Conservation (phyloP, 2,888 invertebrate species). For the Epistrophe grossulariae region DNA sequence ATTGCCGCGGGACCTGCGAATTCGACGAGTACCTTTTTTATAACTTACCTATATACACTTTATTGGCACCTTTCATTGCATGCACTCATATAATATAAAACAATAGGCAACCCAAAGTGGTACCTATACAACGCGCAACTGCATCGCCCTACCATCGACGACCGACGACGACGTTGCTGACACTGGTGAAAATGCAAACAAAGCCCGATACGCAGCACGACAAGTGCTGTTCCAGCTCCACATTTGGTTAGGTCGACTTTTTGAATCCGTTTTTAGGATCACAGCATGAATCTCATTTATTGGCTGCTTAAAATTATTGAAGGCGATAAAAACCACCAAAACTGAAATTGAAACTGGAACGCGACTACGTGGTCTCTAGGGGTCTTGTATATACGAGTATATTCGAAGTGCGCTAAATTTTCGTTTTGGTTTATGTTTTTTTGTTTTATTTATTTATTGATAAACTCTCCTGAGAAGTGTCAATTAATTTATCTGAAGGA, state of each 20-base stretch:
- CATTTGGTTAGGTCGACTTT: slow-evolving; percentile 67
- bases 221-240: slow-evolving; percentile 62
- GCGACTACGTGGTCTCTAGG: slow-evolving; percentile 65
- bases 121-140: slow-evolving; percentile 10
- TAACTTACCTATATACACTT: slow-evolving; percentile 24
- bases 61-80: slow-evolving; percentile 69
- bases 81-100: slow-evolving; percentile 55
- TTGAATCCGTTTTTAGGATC: slow-evolving; percentile 60
- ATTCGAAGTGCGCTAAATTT: slow-evolving; percentile 3
- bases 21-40: slow-evolving; percentile 35
- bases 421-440: not conserved
- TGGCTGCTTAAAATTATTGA: slow-evolving; percentile 50
- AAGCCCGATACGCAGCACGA: slow-evolving; percentile 64
- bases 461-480: slow-evolving; percentile 58
- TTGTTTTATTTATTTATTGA: slow-evolving; percentile 14
- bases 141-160: slow-evolving; percentile 6
- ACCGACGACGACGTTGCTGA: not conserved
- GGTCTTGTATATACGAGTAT: slow-evolving; percentile 24
- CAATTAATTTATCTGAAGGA: slow-evolving; percentile 72
- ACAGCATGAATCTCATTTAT: slow-evolving; percentile 75
- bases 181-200: not conserved
- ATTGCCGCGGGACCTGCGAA: slow-evolving; percentile 32
- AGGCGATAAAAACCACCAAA: slow-evolving; percentile 43
- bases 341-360: slow-evolving; percentile 62
- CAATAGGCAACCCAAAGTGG: slow-evolving; percentile 62